Conservation (phyloP, 2,797 vertebrate species). For the Anguilla obscura region DNA sequence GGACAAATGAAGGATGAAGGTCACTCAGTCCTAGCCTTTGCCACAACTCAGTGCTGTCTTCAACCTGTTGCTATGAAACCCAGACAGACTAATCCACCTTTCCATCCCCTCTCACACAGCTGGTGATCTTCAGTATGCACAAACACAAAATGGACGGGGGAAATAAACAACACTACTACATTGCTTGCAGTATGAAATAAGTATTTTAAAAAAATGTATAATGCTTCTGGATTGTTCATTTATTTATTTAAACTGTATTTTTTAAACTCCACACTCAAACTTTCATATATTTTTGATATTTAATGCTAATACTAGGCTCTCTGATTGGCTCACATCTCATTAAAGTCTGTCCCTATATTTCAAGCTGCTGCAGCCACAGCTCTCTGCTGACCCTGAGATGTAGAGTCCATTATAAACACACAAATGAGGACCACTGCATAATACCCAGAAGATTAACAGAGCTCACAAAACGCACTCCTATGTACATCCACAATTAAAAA, state of each 20-base stretch:
- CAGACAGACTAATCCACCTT: not conserved
- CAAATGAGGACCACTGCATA: too few species aligned
- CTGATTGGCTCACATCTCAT: not conserved
- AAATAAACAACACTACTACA: not conserved
- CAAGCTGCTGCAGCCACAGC: too few species aligned
- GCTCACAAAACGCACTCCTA: too few species aligned
- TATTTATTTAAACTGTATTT: not conserved
- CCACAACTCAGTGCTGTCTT: not conserved
- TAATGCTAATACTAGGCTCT: not conserved
- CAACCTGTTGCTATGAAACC: conserved; percentile 7
- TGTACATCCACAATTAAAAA: too few species aligned
- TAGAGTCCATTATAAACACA: too few species aligned
- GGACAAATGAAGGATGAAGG: not conserved
- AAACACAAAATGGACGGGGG: conserved; percentile 1
- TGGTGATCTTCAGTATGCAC: not conserved
- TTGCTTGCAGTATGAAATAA: not conserved
- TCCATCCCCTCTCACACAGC: not conserved
- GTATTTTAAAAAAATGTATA: not conserved
- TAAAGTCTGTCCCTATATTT: too few species aligned
- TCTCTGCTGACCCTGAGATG: too few species aligned
- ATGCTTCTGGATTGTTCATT: not conserved
- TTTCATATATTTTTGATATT: too few species aligned
- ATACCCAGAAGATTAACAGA: too few species aligned
- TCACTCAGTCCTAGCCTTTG: not conserved
- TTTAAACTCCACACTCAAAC: not conserved